Percentiles rank a stretch among this genome's conserved stretches.
phyloP scores from a whole-genome alignment of 2,797 vertebrate species.

The Halcyon smyrnensis region DNA sequence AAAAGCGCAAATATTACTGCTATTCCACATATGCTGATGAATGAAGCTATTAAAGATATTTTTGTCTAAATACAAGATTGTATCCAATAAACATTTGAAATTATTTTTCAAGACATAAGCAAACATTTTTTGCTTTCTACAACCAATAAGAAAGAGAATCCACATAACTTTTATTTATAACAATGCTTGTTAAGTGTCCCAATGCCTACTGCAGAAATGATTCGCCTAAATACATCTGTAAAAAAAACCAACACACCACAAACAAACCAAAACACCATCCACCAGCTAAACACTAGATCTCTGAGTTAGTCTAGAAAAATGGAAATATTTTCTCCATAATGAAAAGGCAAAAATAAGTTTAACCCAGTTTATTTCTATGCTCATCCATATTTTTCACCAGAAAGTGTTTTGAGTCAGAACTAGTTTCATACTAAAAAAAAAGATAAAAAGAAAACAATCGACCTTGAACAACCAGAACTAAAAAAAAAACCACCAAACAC shows the following conservation, averaged over 20 bases:
- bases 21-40: neutral
- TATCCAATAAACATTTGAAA: neutral
- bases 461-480: neutral
- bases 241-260: neutral
- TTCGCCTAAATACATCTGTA: neutral
- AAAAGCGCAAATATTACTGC: neutral
- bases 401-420: neutral
- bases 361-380: neutral
- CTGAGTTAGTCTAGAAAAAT: neutral
- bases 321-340: neutral
- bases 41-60: neutral
- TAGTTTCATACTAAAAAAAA: neutral
- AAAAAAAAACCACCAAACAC: neutral
- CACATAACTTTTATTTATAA: neutral
- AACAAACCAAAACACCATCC: neutral
- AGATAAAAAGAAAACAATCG: neutral
- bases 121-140: neutral
- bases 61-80: neutral
- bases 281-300: neutral
- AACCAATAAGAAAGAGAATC: neutral
- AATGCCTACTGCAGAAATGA: neutral
- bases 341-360: neutral
- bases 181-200: neutral
- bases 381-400: neutral
- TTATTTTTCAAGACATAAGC: neutral